Conservation (phyloP, 64 coral and sea anemone species). For the Acropora yongei region DNA sequence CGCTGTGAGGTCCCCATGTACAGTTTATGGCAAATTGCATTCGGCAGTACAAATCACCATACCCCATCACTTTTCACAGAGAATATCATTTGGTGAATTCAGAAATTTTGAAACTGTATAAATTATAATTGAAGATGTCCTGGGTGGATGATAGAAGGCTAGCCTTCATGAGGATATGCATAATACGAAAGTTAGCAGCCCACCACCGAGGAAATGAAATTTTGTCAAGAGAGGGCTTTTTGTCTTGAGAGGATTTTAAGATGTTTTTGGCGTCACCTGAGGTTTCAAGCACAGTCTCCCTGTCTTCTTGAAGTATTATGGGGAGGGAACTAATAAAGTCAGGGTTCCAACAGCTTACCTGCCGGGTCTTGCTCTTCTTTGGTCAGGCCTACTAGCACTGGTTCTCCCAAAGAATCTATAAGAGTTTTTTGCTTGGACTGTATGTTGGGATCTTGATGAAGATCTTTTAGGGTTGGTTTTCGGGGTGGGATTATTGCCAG, state of each 20-base stretch:
- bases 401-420: not conserved
- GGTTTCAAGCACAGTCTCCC: not conserved
- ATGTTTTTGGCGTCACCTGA: not conserved
- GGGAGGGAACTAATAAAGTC: not conserved
- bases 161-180: constrained; percentile 53
- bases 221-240: constrained; percentile 16
- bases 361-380: constrained; percentile 1
- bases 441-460: not conserved
- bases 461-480: constrained; percentile 13
- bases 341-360: not conserved
- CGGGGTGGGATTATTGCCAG: not conserved
- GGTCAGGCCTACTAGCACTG: not conserved
- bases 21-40: constrained; percentile 47
- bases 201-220: constrained; percentile 46
- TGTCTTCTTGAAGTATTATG: not conserved
- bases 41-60: constrained; percentile 9
- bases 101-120: constrained; percentile 46
- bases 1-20: constrained; percentile 48
- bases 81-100: constrained; percentile 40
- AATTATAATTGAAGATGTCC: constrained; percentile 42
- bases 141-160: constrained; percentile 3
- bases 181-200: constrained; percentile 53
- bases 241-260: not conserved
- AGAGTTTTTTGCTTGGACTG: not conserved
- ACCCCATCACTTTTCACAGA: constrained; percentile 25